phyloP scores from a whole-genome alignment of 2,113 vertebrate genomes.

The Podilymbus podiceps region DNA sequence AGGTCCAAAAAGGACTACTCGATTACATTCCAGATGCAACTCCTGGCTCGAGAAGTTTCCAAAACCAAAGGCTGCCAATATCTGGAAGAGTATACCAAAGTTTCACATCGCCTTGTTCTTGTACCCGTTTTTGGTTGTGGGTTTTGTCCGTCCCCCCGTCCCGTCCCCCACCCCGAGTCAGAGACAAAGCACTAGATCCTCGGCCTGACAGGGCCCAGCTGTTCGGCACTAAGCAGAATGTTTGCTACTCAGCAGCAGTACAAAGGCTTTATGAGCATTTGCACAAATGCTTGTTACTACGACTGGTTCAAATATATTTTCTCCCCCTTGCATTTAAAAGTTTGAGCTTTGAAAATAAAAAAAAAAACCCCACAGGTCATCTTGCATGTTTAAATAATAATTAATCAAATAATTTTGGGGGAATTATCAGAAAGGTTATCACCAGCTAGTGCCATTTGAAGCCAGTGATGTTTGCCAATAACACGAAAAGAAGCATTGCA shows the following conservation, averaged over 20 bases:
- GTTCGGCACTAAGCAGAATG: not conserved
- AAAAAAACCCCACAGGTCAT: not conserved
- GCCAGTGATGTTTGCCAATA: not conserved
- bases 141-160: too few relatives aligned
- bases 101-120: not conserved
- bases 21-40: slow-evolving; percentile 1
- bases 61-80: not conserved
- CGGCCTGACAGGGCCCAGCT: slow-evolving; percentile 24
- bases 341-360: not conserved
- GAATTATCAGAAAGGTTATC: not conserved
- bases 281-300: not conserved
- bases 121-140: not conserved
- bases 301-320: not conserved
- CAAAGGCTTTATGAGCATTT: not conserved
- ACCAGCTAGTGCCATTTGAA: not conserved
- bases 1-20: not conserved
- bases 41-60: slow-evolving; percentile 26
- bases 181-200: not conserved
- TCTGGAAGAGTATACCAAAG: not conserved
- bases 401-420: not conserved
- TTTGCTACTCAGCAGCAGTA: not conserved
- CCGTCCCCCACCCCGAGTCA: too few relatives aligned
- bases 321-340: not conserved
- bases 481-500: not conserved
- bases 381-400: not conserved